Evolutionary conservation across 2,113 vertebrate genomes (phyloP).

Genomic region (Candoia aspera): DNA sequence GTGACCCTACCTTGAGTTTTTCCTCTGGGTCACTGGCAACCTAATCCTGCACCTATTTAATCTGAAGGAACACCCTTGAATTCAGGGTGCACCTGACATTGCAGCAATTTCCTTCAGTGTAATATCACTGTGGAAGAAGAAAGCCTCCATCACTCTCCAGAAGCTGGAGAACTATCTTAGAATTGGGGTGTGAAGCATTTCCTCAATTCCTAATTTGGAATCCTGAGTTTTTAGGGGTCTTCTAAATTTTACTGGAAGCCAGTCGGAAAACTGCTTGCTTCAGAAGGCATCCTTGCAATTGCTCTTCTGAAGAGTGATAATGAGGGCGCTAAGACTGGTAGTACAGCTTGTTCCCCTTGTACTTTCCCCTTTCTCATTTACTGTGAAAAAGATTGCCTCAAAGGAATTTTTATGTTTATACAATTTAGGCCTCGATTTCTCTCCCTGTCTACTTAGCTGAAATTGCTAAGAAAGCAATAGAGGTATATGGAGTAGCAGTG

Average conservation of each 20-base stretch:
- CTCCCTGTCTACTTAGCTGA: background rate
- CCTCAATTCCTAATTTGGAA: background rate
- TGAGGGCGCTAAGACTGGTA: background rate
- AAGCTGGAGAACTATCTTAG: background rate
- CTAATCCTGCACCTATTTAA: background rate
- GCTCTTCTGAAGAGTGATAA: background rate
- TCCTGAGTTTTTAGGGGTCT: background rate
- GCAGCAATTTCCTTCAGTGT: background rate
- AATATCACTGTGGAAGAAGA: background rate
- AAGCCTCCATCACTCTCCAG: background rate
- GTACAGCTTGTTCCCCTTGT: background rate
- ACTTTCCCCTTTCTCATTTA: background rate
- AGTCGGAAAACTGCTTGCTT: background rate
- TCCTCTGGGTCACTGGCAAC: background rate
- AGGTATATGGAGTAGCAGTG: background rate
- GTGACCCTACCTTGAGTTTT: background rate
- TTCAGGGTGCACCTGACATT: background rate
- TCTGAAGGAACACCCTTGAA: background rate
- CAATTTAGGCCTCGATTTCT: background rate
- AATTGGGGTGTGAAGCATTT: background rate
- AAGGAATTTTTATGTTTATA: background rate
- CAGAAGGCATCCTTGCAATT: background rate
- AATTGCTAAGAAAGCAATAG: background rate
- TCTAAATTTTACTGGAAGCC: background rate
- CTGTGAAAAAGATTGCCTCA: background rate